Base-by-base conservation (phyloP, 1,140 invertebrate genomes). In the Rhagoletis zephyria region DNA sequence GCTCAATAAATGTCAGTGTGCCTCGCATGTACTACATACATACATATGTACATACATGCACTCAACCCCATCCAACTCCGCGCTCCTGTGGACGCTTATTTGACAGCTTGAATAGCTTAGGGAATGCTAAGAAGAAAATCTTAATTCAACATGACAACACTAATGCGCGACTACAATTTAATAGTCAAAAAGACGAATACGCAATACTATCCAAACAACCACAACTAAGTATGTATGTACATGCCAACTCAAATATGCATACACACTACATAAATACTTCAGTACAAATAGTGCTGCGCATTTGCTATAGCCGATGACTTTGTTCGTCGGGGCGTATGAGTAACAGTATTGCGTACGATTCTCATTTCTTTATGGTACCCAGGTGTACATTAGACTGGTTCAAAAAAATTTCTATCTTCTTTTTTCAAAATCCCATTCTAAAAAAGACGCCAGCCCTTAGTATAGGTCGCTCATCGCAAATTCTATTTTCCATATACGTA, bases 81-180 rank as follows among this genome's bases (percentile, higher is more conserved):
- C 85, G n/a, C 19, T 3, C 7, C 10, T 45, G 67, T n/a, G 85
- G 40, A 16, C 42, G 85, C 63, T 63, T 63, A 86, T 86, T 40
- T 64, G 85, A 86, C 59, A 61, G 51, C 56, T 81, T 63, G 85
- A 85, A 85, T 42, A 42, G 85, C 85, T 85, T 45, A 63, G 51
- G 19, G 56, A 61, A 85, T 56, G 85, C 16, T 81, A 56, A 85
- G 60, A 63, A 61, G 60, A 85, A 61, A 63, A 61, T 85, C 56
- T 85, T 85, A 85, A 85, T 63, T 85, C 51, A 85, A 85, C 85
- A 85, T 63, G 85, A 85, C 85, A 85, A 45, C 19, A 85, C 85
- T 85, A 85, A 61, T 85, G 85, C 51, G 85, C n/a, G 5, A 63
- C 85, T 61, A 85, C 40, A 85, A 45, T 85, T 85, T 63, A 61